Evolutionary conservation across 2,888 invertebrate genomes (phyloP).

Genomic region (Elysia crispata): DNA sequence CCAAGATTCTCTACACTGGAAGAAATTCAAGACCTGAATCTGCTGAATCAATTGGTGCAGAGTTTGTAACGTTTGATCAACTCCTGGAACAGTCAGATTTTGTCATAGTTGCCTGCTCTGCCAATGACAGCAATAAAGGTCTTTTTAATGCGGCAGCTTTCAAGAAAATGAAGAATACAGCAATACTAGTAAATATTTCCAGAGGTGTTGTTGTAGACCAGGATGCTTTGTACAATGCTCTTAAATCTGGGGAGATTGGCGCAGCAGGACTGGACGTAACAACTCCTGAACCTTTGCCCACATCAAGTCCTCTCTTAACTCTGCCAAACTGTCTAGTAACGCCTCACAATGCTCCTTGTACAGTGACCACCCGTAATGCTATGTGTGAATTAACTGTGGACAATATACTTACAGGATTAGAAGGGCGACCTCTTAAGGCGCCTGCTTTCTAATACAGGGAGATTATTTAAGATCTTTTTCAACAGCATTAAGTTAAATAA

Average conservation of each 20-base stretch:
- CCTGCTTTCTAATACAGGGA: conserved; percentile 49
- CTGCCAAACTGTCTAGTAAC: conserved; percentile 88
- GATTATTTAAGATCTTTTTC: too few relatives aligned
- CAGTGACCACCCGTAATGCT: conserved; percentile 84
- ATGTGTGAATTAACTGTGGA: conserved; percentile 88
- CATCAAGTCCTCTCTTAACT: conserved; percentile 85
- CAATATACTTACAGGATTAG: conserved; percentile 87
- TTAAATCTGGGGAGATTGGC: conserved; percentile 84
- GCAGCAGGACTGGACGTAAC: conserved; percentile 95
- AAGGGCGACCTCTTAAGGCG: conserved; percentile 83
- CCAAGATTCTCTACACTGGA: conserved; percentile 86
- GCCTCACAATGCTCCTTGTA: conserved; percentile 93
- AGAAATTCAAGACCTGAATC: conserved; percentile 81
- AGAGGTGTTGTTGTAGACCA: conserved; percentile 84
- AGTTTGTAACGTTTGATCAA: conserved; percentile 84
- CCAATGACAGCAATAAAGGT: conserved; percentile 83
- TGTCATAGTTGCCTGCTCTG: conserved; percentile 87
- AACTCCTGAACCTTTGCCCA: conserved; percentile 91
- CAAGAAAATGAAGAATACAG: conserved; percentile 88
- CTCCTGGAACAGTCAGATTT: conserved; percentile 89
- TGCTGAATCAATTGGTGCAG: conserved; percentile 81
- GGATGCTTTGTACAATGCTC: conserved; percentile 85
- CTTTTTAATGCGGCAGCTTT: conserved; percentile 89
- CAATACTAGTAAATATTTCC: conserved; percentile 92
- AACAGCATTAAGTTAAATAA: too few relatives aligned